phyloP scores from a whole-genome alignment of 53 echinoderm and acorn worm genomes.

The Antedon mediterranea region DNA sequence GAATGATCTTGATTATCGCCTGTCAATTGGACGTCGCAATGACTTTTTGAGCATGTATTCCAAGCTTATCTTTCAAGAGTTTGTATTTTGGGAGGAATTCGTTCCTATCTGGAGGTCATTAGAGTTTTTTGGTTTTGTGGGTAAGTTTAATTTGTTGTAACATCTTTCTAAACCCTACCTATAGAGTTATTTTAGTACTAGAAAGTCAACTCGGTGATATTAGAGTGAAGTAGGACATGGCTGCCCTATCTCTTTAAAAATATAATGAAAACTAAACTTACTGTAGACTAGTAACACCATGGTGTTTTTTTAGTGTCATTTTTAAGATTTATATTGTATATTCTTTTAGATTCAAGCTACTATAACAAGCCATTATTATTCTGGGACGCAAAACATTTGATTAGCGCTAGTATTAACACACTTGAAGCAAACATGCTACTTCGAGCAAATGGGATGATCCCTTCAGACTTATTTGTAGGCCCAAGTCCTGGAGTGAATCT shows the following conservation, averaged over 20 bases:
- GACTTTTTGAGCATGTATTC: conserved; percentile 60
- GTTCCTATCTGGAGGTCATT: conserved; percentile 18
- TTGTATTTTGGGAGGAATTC: conserved; percentile 33
- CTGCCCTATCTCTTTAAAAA: no score
- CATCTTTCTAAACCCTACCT: no score
- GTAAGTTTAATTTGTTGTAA: conserved; percentile 19
- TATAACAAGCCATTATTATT: background rate
- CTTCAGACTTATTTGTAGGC: background rate
- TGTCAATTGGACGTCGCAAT: conserved; percentile 62
- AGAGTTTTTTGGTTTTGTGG: conserved; percentile 32
- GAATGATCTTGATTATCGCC: conserved; percentile 26
- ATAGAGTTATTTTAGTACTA: no score
- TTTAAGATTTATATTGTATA: background rate
- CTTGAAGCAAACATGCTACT: background rate
- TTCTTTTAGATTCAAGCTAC: background rate
- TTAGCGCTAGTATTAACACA: conserved; percentile 5
- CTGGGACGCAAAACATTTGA: conserved; percentile 17
- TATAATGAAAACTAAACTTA: no score
- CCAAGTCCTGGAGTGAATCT: background rate
- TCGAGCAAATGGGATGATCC: background rate
- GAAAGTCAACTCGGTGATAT: no score
- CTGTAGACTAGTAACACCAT: no score
- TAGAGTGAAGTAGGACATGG: no score
- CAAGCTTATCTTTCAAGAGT: conserved; percentile 66
- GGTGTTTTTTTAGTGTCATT: no score